phyloP scores from a whole-genome alignment of 2,888 invertebrate species.

The Lysandra bellargus region DNA sequence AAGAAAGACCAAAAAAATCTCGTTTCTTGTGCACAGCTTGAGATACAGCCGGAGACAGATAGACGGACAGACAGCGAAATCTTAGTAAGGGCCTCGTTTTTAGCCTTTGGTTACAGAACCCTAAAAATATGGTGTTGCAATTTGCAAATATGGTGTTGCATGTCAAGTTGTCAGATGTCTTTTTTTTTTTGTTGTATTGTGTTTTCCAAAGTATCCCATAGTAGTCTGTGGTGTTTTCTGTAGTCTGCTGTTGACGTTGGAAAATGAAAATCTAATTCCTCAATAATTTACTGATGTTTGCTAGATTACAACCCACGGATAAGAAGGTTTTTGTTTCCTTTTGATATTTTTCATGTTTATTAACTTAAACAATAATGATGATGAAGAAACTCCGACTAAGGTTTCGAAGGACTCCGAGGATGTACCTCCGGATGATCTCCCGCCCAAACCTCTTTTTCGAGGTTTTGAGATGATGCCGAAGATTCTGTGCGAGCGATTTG shows the following conservation, averaged over 20 bases:
- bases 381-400: not conserved
- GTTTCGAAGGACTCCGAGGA: not conserved
- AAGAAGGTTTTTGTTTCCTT: not conserved
- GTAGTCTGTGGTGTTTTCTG: not conserved
- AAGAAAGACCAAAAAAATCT: too few species aligned
- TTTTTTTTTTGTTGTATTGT: too few species aligned
- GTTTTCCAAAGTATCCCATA: too few species aligned
- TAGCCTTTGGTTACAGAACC: too few species aligned
- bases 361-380: not conserved
- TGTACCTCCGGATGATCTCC: slow-evolving; percentile 36
- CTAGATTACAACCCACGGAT: not conserved
- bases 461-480: slow-evolving; percentile 57
- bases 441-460: slow-evolving; percentile 49
- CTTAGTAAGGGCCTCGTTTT: too few species aligned
- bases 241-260: slow-evolving; percentile 36
- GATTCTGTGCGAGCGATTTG: slow-evolving; percentile 53
- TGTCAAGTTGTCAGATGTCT: too few species aligned
- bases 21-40: too few species aligned
- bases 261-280: not conserved
- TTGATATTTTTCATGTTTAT: not conserved
- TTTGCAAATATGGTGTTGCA: too few species aligned
- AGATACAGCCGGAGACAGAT: too few species aligned
- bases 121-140: too few species aligned
- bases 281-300: slow-evolving; percentile 11
- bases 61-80: too few species aligned